A percentile compares a stretch with the other conserved stretches of the same genome.
These are phyloP conservation scores for Pseudochirops cupreus DNA, from an alignment of 2,797 vertebrate species.

Conservation along the genomic window DNA sequence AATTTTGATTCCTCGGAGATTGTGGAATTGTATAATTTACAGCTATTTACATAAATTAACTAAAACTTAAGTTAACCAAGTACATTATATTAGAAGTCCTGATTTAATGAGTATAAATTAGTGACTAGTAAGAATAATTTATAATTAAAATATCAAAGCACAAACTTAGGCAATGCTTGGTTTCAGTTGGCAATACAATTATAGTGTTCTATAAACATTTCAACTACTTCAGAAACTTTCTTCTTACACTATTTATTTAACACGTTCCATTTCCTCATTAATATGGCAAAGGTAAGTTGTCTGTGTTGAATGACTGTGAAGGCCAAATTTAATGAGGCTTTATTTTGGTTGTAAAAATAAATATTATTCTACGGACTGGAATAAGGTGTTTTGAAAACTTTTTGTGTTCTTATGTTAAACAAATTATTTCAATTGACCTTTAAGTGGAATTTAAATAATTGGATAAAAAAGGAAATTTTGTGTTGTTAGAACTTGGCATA, in stretches of 20 bases:
- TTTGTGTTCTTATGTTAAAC: not conserved
- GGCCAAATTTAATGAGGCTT: not conserved
- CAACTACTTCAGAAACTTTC: not conserved
- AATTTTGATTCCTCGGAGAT: not conserved
- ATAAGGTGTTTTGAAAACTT: not conserved
- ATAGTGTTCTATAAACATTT: not conserved
- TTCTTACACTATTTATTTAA: not conserved
- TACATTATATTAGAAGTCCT: slow-evolving; percentile 9
- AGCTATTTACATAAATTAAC: not conserved
- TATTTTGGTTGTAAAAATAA: not conserved
- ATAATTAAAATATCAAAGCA: slow-evolving; percentile 2
- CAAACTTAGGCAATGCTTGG: not conserved
- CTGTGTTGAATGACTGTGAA: not conserved
- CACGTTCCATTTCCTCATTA: not conserved
- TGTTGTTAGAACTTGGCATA: not conserved
- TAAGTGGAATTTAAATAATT: not conserved
- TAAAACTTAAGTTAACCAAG: slow-evolving; percentile 4
- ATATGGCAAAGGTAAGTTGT: not conserved
- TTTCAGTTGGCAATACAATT: not conserved
- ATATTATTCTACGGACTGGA: not conserved
- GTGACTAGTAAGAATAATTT: slow-evolving; percentile 20
- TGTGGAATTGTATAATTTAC: not conserved
- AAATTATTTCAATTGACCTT: not conserved
- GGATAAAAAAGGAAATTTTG: not conserved
- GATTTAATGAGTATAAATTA: slow-evolving; percentile 14